Conservation (phyloP, 2,888 invertebrate genomes). For the Cylloceria caligata region DNA sequence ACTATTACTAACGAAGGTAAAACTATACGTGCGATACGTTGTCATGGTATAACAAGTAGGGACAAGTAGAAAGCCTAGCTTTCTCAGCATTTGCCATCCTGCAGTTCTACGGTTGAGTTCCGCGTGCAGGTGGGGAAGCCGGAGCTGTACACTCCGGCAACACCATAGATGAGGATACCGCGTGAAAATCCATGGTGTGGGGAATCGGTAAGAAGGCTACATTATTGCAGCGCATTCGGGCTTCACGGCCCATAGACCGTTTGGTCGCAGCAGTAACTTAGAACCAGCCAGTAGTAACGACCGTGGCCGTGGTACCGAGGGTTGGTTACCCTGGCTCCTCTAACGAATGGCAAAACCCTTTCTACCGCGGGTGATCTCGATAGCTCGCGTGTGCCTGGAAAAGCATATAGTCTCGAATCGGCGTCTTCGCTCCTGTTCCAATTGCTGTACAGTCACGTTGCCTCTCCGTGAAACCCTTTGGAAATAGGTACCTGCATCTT, state of each 20-base stretch:
- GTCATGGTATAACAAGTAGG: constrained; percentile 56
- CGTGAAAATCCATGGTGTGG: constrained; percentile 34
- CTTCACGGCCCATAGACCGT: constrained; percentile 81
- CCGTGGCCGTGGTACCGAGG: constrained; percentile 53
- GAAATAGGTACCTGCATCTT: constrained; percentile 40
- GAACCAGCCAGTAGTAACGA: constrained; percentile 73
- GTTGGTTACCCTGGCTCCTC: constrained; percentile 52
- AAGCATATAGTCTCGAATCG: constrained; percentile 42
- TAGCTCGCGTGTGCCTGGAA: constrained; percentile 56
- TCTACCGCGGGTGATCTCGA: constrained; percentile 55
- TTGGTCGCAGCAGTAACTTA: constrained; percentile 78
- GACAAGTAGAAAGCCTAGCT: constrained; percentile 56
- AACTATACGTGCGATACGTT: constrained; percentile 32
- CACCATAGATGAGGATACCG: constrained; percentile 33
- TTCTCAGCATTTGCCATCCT: constrained; percentile 48
- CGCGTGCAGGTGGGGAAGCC: constrained; percentile 69
- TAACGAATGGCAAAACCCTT: constrained; percentile 64
- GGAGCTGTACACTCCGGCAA: constrained; percentile 33
- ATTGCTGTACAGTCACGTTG: constrained; percentile 35
- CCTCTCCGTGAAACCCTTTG: constrained; percentile 13
- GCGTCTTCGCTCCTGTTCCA: constrained; percentile 19
- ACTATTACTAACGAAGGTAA: constrained; percentile 62
- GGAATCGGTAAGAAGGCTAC: constrained; percentile 81
- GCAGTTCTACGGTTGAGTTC: constrained; percentile 63
- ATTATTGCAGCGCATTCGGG: constrained; percentile 79